Conservation (phyloP, 30 jellyfish, hydroid and myxozoan genomes). For the Hydra vulgaris region DNA sequence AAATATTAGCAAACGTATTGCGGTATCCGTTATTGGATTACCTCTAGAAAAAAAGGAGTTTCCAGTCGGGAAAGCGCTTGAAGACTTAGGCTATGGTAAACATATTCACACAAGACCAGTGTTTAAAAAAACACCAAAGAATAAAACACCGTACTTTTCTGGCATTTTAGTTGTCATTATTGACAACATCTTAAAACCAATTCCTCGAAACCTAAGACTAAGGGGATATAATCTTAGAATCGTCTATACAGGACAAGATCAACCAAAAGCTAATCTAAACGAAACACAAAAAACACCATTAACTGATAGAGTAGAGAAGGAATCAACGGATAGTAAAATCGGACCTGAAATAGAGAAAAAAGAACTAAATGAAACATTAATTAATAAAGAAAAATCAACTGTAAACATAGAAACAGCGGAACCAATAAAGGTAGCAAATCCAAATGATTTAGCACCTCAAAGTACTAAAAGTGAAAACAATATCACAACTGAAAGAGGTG, state of each 20-base stretch:
- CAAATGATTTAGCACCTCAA: too few species aligned
- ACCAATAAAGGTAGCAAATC: too few species aligned
- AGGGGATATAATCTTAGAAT: background rate
- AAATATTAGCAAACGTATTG: background rate
- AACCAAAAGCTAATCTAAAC: too few species aligned
- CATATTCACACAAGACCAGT: background rate
- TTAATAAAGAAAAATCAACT: too few species aligned
- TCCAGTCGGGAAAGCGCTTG: background rate
- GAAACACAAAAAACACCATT: background rate
- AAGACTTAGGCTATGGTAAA: background rate
- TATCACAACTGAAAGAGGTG: too few species aligned
- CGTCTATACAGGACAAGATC: background rate
- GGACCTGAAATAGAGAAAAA: too few species aligned
- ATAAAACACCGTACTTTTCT: background rate
- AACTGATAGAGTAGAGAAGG: too few species aligned
- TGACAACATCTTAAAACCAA: background rate
- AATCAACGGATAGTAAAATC: too few species aligned
- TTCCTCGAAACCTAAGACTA: background rate
- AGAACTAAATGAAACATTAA: too few species aligned
- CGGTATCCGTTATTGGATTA: background rate
- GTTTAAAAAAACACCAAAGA: background rate
- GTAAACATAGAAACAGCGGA: too few species aligned
- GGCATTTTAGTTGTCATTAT: background rate
- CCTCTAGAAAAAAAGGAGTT: background rate
- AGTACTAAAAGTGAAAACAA: too few species aligned